Evolutionary conservation across 1,140 invertebrate genomes (phyloP).

Genomic region (Megathymus violae): DNA sequence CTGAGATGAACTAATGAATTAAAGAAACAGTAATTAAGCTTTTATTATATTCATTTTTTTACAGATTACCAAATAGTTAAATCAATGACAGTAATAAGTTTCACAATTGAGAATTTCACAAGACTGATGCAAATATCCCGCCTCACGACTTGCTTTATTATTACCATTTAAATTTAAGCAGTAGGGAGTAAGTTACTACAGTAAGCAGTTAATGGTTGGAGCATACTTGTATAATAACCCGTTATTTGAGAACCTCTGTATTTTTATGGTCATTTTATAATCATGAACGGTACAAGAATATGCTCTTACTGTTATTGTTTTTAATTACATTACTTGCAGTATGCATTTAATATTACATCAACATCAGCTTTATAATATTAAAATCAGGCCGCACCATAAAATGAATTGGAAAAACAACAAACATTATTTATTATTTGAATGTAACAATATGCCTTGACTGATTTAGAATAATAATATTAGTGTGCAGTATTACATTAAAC

Average conservation of each 20-base stretch:
- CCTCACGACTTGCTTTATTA: conserved; percentile 84
- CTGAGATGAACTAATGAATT: conserved; percentile 78
- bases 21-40: conserved; percentile 48
- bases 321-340: conserved; percentile 62
- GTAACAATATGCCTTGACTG: conserved; percentile 70
- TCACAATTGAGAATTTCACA: conserved; percentile 81
- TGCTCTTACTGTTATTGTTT: conserved; percentile 60
- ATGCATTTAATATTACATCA: conserved; percentile 52
- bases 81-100: conserved; percentile 76
- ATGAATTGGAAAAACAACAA: conserved; percentile 54
- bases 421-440: conserved; percentile 67
- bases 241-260: conserved; percentile 20
- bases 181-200: conserved; percentile 71
- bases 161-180: conserved; percentile 80
- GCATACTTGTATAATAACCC: conserved; percentile 52
- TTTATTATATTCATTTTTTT: conserved; percentile 66
- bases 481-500: conserved; percentile 77
- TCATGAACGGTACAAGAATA: conserved; percentile 44
- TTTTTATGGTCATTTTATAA: conserved; percentile 34
- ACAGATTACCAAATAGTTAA: conserved; percentile 79
- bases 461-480: conserved; percentile 74
- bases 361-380: conserved; percentile 63
- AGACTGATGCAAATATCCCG: conserved; percentile 84
- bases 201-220: conserved; percentile 58
- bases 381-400: conserved; percentile 51